Base-by-base conservation (phyloP, 2,797 vertebrate genomes). In the Ammospiza maritima region DNA sequence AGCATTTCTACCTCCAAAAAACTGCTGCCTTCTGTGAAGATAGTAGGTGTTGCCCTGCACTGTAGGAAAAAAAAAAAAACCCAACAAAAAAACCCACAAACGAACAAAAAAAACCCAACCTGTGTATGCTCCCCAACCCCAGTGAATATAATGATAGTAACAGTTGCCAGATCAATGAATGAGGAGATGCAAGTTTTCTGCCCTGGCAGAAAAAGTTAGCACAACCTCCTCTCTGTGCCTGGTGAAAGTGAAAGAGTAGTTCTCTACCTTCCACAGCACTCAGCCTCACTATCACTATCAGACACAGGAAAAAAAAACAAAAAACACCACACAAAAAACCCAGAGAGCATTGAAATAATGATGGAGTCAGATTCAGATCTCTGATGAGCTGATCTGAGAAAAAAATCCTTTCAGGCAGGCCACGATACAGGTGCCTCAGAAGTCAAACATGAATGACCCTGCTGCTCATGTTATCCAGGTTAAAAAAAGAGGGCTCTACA, bases 311-410 rank as follows among this genome's bases (percentile, higher is more conserved):
- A 18, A n/a, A 10, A 60, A 26, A 45, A 34, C 14, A 19, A 34
- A 18, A 0, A 21, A 16, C 10, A 11, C 13, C 13, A 48, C 3
- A n/a, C 3, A n/a, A n/a, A 56, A n/a, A n/a, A 7, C 9, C 12
- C 23, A 47, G 9, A 60, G 6, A 60, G 5, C 16, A 61, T 29
- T 61, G 30, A 78, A 83, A 75, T 22, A 67, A 69, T 10, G 11
- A 19, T 16, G 8, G 40, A 60, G 25, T 67, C 12, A 7, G 34
- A 50, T 42, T 54, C 38, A 60, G 23, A n/a, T 53, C 30, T 51
- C 30, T 16, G 6, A 56, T 51, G 38, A 78, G 23, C 1, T 60
- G 14, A 58, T 23, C 38, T 26, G 20, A 74, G 30, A 15, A 91
- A 32, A 66, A 61, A 60, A 38, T 81, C 47, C 50, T 61, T 84